Percentiles rank a stretch among this genome's conserved stretches.
phyloP scores from a whole-genome alignment of 1,140 invertebrate genomes.

The Trialeurodes vaporariorum region DNA sequence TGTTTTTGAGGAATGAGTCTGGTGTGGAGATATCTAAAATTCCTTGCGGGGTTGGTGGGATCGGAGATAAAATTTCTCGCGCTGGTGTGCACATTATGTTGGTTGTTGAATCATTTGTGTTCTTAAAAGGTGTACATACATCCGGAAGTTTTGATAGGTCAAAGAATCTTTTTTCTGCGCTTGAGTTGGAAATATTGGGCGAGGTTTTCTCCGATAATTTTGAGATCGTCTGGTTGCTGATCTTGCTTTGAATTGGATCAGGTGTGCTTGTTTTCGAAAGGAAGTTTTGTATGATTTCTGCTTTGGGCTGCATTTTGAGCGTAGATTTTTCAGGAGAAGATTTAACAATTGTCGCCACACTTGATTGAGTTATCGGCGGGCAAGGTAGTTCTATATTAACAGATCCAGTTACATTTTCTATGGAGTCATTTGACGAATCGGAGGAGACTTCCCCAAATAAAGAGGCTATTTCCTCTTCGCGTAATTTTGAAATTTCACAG shows the following conservation, averaged over 20 bases:
- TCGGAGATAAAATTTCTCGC: background rate
- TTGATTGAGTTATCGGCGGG: too few relatives aligned
- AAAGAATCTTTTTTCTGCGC: background rate
- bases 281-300: background rate
- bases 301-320: background rate
- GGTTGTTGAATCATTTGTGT: background rate
- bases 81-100: background rate
- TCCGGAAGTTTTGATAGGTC: background rate
- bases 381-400: too few relatives aligned
- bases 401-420: too few relatives aligned
- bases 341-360: too few relatives aligned
- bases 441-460: background rate
- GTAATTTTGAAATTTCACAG: background rate
- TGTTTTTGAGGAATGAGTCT: too few relatives aligned
- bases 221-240: too few relatives aligned
- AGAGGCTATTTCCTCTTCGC: background rate
- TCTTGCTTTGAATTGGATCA: too few relatives aligned
- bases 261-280: background rate
- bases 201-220: too few relatives aligned
- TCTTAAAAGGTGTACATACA: background rate
- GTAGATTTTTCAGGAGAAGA: too few relatives aligned
- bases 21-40: too few relatives aligned
- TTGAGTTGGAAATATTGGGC: too few relatives aligned
- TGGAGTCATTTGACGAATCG: background rate
- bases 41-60: background rate